Percentiles rank a stretch among this genome's conserved stretches.
Evolutionary conservation across 2,888 invertebrate genomes (phyloP).

Genomic region (Agrilus mali): DNA sequence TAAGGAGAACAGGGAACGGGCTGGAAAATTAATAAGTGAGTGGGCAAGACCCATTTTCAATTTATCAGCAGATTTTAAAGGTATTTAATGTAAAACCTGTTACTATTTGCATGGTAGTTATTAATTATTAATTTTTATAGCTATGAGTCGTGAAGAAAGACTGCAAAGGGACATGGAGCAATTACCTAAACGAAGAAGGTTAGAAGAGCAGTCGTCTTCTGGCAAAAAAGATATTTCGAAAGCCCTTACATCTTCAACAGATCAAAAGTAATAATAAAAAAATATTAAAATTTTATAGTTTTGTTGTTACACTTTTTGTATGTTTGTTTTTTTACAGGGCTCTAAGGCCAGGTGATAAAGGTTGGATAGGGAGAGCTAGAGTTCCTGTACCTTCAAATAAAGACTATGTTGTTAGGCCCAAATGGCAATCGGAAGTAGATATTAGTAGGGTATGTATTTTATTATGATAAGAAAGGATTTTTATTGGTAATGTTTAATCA

Average conservation of each 20-base stretch:
- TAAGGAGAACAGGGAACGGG: slow-evolving; percentile 79
- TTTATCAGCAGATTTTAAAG: slow-evolving; percentile 80
- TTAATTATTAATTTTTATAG: slow-evolving; percentile 28
- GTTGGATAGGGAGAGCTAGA: slow-evolving; percentile 88
- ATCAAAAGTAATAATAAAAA: slow-evolving; percentile 40
- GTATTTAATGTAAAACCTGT: slow-evolving; percentile 23
- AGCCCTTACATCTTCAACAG: slow-evolving; percentile 40
- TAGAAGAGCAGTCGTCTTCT: slow-evolving; percentile 36
- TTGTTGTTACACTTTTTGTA: not conserved
- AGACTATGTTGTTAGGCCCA: slow-evolving; percentile 91
- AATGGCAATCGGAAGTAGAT: slow-evolving; percentile 80
- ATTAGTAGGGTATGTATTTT: slow-evolving; percentile 54
- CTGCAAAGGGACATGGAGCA: slow-evolving; percentile 85
- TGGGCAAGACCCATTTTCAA: slow-evolving; percentile 99
- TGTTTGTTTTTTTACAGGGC: slow-evolving; percentile 39
- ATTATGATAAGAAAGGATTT: not conserved
- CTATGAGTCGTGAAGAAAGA: slow-evolving; percentile 85
- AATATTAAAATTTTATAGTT: not conserved
- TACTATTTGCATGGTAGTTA: no score
- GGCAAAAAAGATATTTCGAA: slow-evolving; percentile 48
- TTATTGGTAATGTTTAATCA: slow-evolving; percentile 1
- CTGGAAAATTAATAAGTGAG: slow-evolving; percentile 87
- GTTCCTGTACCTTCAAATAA: slow-evolving; percentile 92
- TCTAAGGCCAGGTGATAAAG: slow-evolving; percentile 85
- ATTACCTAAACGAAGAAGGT: slow-evolving; percentile 47